Conservation (phyloP, 2,888 invertebrate genomes). For the Leucoma salicis region DNA sequence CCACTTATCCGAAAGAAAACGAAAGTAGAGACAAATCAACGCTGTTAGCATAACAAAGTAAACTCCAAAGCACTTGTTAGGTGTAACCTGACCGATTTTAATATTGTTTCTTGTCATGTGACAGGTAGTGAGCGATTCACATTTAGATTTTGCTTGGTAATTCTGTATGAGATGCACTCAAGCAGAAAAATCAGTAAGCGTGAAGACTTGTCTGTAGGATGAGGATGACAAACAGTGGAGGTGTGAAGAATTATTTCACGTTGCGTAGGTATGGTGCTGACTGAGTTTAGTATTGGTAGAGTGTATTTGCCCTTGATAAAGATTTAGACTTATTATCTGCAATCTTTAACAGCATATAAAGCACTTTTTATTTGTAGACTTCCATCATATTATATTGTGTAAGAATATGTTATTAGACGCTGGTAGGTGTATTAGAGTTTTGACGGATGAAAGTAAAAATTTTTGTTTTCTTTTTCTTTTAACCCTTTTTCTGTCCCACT, state of each 20-base stretch:
- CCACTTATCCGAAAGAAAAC: conserved; percentile 37
- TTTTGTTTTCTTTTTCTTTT: no score
- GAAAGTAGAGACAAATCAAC: conserved; percentile 56
- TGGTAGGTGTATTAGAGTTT: no score
- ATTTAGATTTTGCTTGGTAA: conserved; percentile 42
- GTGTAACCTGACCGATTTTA: conserved; percentile 45
- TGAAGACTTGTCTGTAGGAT: conserved; percentile 57
- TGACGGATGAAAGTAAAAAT: no score
- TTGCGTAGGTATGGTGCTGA: conserved; percentile 40
- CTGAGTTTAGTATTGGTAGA: conserved; percentile 11
- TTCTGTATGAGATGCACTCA: conserved; percentile 56
- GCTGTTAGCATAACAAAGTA: conserved; percentile 57
- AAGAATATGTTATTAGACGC: no score
- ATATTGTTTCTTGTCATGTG: conserved; percentile 26
- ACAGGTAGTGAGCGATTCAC: conserved; percentile 34
- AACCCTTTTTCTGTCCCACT: no score
- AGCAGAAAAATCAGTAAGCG: conserved; percentile 67
- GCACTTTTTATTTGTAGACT: no score
- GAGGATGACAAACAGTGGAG: conserved; percentile 55
- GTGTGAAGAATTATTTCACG: conserved; percentile 70
- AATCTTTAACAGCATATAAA: no score
- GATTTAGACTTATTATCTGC: no score
- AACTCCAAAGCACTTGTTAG: conserved; percentile 54
- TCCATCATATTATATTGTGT: no score
- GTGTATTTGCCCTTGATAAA: conserved; percentile 1